These are phyloP conservation scores for Protomyctophum bolini DNA, from an alignment of 2,113 vertebrate species.

Conservation along the genomic window DNA sequence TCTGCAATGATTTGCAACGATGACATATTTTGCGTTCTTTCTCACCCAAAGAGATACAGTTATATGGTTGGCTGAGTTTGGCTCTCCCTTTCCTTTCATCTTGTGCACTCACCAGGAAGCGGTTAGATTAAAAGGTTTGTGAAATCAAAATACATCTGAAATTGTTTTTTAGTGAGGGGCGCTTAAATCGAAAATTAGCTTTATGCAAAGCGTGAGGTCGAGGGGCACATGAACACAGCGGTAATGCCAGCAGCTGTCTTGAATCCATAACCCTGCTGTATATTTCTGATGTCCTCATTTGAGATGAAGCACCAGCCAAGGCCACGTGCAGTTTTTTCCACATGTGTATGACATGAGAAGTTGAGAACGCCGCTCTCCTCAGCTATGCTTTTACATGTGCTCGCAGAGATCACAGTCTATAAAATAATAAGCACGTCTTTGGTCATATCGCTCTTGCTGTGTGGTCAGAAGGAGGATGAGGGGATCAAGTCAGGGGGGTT, in stretches of 20 bases:
- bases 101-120: constrained; percentile 67
- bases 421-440: constrained; percentile 74
- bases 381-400: constrained; percentile 63
- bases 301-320: constrained; percentile 40
- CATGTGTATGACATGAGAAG: constrained; percentile 60
- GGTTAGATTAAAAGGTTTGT: constrained; percentile 69
- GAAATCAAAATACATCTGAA: constrained; percentile 70
- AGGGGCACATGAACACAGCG: constrained; percentile 16
- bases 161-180: constrained; percentile 52
- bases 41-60: constrained; percentile 63
- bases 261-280: constrained; percentile 27
- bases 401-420: constrained; percentile 66
- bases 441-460: constrained; percentile 60
- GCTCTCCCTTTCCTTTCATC: constrained; percentile 75
- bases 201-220: constrained; percentile 49
- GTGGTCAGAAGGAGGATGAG: constrained; percentile 72
- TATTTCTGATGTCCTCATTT: constrained; percentile 55
- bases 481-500: constrained; percentile 58
- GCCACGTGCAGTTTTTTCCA: constrained; percentile 45
- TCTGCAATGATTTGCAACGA: constrained; percentile 64
- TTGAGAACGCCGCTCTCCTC: constrained; percentile 63
- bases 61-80: constrained; percentile 30
- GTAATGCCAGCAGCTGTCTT: constrained; percentile 41
- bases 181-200: constrained; percentile 50
- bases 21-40: constrained; percentile 67